Base-by-base conservation (phyloP, 2,113 vertebrate species). In the Oryzias woworae region DNA sequence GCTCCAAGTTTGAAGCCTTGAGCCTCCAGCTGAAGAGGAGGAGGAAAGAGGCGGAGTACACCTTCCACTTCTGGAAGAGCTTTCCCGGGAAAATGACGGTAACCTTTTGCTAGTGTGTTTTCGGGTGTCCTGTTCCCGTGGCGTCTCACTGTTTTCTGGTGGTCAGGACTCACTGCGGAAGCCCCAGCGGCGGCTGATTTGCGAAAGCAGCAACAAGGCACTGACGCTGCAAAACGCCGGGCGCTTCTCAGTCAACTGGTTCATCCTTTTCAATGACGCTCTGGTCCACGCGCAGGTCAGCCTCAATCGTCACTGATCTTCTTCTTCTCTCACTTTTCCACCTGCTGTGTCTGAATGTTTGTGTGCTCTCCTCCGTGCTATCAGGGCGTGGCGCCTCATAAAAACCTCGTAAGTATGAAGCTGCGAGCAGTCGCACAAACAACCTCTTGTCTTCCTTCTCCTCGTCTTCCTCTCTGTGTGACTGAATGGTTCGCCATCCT, bases 41-140 rank as follows among this genome's bases (percentile, higher is more conserved):
- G 79, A 93, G 89, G 60, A 99, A 97, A 73, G 96, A 98, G 74
- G 95, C 95, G 0, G 96, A 99, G 31, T 95, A 93, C 79, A 98
- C 96, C 0, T 91, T 92, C 31, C 91, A 95, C 64, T 99, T 99
- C 87, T 99, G 96, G 96, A 99, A 95, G 91, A 98, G 93, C 50
- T 99, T 99, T 79, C 97, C 97, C 14, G 97, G 97, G 8, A 99
- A 99, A 82, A 99, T 99, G 97, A 98, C 95, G 69, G 97, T 98
- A 92, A 77, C 53, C 31, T 0, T 16, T 4, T 0, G 49, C 12
- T 0, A 31, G 16, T 10, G 22, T 8, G 51, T 23, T 46, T 53
- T 45, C 47, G 42, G 3, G 14, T 14, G n/a, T 10, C 8, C 22
- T 5, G 10, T 14, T 61, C 24, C 48, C 43, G 13, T 31, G 62